These are phyloP conservation scores for Pecten maximus DNA, from an alignment of 2,888 invertebrate species.

Conservation along the genomic window DNA sequence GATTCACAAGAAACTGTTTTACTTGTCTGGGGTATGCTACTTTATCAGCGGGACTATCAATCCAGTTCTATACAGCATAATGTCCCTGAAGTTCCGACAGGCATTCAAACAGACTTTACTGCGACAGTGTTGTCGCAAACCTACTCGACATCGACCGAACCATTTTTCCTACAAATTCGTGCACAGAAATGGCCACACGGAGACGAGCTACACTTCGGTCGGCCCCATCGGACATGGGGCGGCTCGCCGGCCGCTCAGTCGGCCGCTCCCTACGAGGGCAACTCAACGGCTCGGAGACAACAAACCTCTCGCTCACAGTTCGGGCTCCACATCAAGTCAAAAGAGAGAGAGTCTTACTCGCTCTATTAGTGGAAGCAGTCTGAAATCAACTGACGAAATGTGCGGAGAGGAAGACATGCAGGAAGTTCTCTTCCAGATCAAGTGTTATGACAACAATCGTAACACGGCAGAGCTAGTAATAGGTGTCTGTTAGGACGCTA, in stretches of 20 bases:
- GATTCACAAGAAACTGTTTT: slow-evolving; percentile 89
- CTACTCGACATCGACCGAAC: slow-evolving; percentile 53
- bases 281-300: slow-evolving; percentile 40
- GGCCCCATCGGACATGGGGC: slow-evolving; percentile 54
- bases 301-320: slow-evolving; percentile 42
- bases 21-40: slow-evolving; percentile 94
- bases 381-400: slow-evolving; percentile 55
- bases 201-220: slow-evolving; percentile 70
- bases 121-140: slow-evolving; percentile 60
- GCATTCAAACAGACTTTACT: slow-evolving; percentile 90
- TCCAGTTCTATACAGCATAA: slow-evolving; percentile 95
- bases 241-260: slow-evolving; percentile 41
- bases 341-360: slow-evolving; percentile 48
- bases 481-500: slow-evolving; percentile 42
- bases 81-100: slow-evolving; percentile 96
- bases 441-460: slow-evolving; percentile 53
- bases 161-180: slow-evolving; percentile 68
- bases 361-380: slow-evolving; percentile 55
- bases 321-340: slow-evolving; percentile 38
- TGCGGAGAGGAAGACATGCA: slow-evolving; percentile 53
- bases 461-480: slow-evolving; percentile 52
- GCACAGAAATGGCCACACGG: slow-evolving; percentile 68
- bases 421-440: slow-evolving; percentile 54
- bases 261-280: slow-evolving; percentile 13
- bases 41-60: slow-evolving; percentile 96